Percentiles rank a stretch among this genome's conserved stretches.
Conservation (phyloP, 1,140 invertebrate species). For the Drosophila nikananu region DNA sequence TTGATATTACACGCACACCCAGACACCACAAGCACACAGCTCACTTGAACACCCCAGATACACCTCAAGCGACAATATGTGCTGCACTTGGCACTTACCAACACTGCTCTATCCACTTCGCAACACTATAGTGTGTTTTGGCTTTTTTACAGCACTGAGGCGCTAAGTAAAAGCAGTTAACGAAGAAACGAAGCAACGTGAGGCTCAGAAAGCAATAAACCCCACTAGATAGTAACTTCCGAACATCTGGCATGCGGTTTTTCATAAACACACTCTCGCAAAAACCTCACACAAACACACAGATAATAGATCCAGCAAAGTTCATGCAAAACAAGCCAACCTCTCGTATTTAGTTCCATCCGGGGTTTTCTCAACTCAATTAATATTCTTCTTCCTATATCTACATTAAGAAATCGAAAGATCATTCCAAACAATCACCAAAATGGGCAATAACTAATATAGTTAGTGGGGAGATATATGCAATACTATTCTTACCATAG, state of each 20-base stretch:
- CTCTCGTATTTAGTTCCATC: slow-evolving; percentile 43
- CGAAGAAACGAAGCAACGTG: slow-evolving; percentile 18
- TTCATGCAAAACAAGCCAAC: slow-evolving; percentile 75
- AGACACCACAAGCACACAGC: slow-evolving; percentile 29
- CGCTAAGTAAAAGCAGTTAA: slow-evolving; percentile 5
- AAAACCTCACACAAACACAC: slow-evolving; percentile 20
- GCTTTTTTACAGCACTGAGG: slow-evolving; percentile 40
- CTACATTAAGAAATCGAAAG: slow-evolving; percentile 33
- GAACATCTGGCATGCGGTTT: slow-evolving; percentile 46
- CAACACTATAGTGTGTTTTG: slow-evolving; percentile 32
- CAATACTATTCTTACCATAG: slow-evolving; percentile 59
- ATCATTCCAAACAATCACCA: slow-evolving; percentile 69
- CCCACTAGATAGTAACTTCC: slow-evolving; percentile 35
- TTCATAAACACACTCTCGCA: slow-evolving; percentile 33
- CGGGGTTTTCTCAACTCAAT: slow-evolving; percentile 29
- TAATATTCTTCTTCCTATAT: slow-evolving; percentile 47
- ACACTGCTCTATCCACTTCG: slow-evolving; percentile 25
- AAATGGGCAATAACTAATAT: slow-evolving; percentile 70
- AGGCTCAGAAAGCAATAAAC: slow-evolving; percentile 48
- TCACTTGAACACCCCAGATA: slow-evolving; percentile 29
- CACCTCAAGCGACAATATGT: slow-evolving; percentile 32
- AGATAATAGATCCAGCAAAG: slow-evolving; percentile 54
- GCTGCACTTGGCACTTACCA: slow-evolving; percentile 45
- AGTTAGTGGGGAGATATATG: slow-evolving; percentile 55
- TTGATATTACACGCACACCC: slow-evolving; percentile 64